Evolutionary conservation across 1,140 invertebrate genomes (phyloP), one percentile per base, ranked within the genome.

Genomic region (Bombus superbus): DNA sequence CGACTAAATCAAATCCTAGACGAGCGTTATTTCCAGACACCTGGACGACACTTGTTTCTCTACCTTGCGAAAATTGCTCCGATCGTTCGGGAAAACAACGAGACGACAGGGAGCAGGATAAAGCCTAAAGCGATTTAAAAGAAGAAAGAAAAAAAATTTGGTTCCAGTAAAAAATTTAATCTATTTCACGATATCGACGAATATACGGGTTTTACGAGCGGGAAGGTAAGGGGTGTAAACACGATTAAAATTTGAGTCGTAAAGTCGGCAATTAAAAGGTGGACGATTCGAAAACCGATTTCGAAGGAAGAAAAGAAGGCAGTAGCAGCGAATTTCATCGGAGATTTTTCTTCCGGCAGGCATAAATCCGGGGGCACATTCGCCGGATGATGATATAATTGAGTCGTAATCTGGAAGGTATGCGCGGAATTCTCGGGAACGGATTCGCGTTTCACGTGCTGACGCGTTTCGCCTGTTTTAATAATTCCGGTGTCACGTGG

Each of bases 401-500:
- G 66, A 85, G 68, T 53, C 53, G 64, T 72, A 80, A 80, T 80
- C 75, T 22, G 66, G 18, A 28, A 35, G 53, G 68, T 72, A 85
- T 80, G 68, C 83, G 18, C 25, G 76, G 53, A 62, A 85, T 85
- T 80, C 83, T 59, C 32, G 15, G 42, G 0, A 38, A 75, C 13
- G 25, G 38, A 28, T 47, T 42, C 72, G 62, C 44, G 71, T 53
- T 82, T 66, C 71, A n/a, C 71, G 32, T 82, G 71, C 57, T 71
- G 38, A 13, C n/a, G 69, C 69, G 71, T 73, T 75, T 66, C 38
- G 57, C 57, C 25, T 42, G 73, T 83, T 84, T 71, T 78, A 84
- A 84, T 84, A 84, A 84, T 59, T 78, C 53, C 75, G 22, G 2
- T 71, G 44, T 69, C 74, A 35, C 78, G 78, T 11, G n/a, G 42